Evolutionary conservation across 2,888 invertebrate genomes (phyloP), one percentile per base, ranked within the genome.

Genomic region (Dyspetes luteomarginatus): DNA sequence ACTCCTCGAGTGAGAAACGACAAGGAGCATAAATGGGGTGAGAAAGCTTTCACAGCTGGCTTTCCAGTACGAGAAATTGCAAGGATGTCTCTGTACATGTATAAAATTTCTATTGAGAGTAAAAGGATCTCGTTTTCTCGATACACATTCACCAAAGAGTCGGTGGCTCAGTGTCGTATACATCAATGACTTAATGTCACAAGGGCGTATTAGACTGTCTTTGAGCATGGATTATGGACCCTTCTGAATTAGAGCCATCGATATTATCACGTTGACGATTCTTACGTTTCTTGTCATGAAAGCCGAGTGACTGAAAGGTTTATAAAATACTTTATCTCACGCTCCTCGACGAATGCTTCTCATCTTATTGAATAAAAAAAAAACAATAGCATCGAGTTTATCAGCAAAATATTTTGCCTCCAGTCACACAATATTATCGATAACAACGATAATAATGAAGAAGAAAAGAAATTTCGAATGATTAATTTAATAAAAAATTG

Each of bases 181-280:
- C n/a, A n/a, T n/a, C n/a, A n/a, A n/a, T n/a, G n/a, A n/a, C n/a
- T n/a, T n/a, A n/a, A n/a, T n/a, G n/a, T n/a, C n/a, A 52, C 19
- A 60, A 48, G n/a, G n/a, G n/a, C n/a, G n/a, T n/a, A n/a, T n/a
- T n/a, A n/a, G n/a, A n/a, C n/a, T n/a, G n/a, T n/a, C n/a, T n/a
- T n/a, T n/a, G n/a, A n/a, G n/a, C n/a, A n/a, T n/a, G n/a, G n/a
- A n/a, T n/a, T n/a, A n/a, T n/a, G n/a, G n/a, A n/a, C n/a, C n/a
- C n/a, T n/a, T n/a, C n/a, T n/a, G n/a, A n/a, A n/a, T n/a, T n/a
- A n/a, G n/a, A n/a, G n/a, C n/a, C n/a, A n/a, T n/a, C n/a, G 55
- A 52, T 36, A 60, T 75, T 67, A 60, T 50, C 60, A 60, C 75
- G 26, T 50, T 60, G 58, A 75, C 67, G 75, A 75, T 41, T 50